A percentile compares a stretch with the other conserved stretches of the same genome.
Evolutionary conservation across 2,113 vertebrate genomes (phyloP).

Genomic region (Psilopogon haemacephalus): DNA sequence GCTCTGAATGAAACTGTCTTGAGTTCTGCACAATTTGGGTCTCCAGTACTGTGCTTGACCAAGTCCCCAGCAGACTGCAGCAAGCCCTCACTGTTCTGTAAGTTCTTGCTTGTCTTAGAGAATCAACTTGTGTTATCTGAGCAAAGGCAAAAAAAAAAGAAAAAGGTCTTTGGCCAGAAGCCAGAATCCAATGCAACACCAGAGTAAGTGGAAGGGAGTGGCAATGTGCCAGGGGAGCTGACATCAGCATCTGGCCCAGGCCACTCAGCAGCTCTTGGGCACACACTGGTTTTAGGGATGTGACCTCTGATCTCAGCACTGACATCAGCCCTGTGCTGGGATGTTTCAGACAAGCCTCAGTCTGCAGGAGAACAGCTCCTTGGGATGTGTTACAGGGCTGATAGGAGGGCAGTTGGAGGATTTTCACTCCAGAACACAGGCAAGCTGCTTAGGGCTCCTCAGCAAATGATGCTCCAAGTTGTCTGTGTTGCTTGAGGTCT

Average conservation of each 20-base stretch:
- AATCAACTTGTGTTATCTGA: neutral
- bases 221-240: neutral
- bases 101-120: neutral
- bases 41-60: neutral
- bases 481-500: neutral
- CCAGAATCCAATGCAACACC: neutral
- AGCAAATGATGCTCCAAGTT: neutral
- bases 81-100: neutral
- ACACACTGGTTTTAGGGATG: fast-evolving
- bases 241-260: neutral
- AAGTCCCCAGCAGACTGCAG: too few species aligned
- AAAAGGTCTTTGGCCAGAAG: neutral
- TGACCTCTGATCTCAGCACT: neutral
- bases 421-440: neutral
- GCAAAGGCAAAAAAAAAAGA: neutral
- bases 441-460: neutral
- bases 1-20: neutral
- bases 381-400: neutral
- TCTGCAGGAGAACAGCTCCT: neutral
- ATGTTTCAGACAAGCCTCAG: neutral
- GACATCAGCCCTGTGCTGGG: neutral
- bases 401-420: neutral
- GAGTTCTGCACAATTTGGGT: neutral
- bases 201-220: neutral
- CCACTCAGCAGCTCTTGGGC: neutral